Evolutionary conservation across 2,888 invertebrate species (phyloP).

Genomic region (Heteropelma amictum): DNA sequence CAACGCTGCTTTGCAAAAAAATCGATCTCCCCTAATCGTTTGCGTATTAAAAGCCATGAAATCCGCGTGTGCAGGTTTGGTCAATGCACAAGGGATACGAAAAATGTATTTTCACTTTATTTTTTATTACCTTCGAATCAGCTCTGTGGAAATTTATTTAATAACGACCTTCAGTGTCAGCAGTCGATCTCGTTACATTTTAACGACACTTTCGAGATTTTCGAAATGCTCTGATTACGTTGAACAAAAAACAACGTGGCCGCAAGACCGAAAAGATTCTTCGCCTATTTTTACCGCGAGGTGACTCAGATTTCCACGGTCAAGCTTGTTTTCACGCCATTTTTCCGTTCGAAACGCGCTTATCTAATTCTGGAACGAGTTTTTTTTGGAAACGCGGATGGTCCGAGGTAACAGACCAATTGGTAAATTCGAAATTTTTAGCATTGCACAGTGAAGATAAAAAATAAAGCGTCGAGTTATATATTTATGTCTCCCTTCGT

Average conservation of each 20-base stretch:
- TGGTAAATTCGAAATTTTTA: too few species aligned
- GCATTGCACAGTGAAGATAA: too few species aligned
- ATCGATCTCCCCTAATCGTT: background rate
- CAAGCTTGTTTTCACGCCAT: slow-evolving; percentile 26
- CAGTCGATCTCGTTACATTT: background rate
- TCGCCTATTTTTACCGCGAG: slow-evolving; percentile 32
- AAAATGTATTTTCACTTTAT: background rate
- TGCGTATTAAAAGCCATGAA: too few species aligned
- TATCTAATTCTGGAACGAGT: slow-evolving; percentile 45
- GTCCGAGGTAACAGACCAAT: too few species aligned
- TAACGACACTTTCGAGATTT: background rate
- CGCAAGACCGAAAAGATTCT: slow-evolving; percentile 20
- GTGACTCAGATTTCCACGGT: slow-evolving; percentile 46
- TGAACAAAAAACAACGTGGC: slow-evolving; percentile 15
- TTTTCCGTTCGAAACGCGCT: slow-evolving; percentile 33
- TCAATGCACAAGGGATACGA: background rate
- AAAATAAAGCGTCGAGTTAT: background rate
- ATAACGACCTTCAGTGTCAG: background rate
- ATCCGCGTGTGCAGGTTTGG: too few species aligned
- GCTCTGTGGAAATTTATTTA: background rate
- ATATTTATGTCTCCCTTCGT: background rate
- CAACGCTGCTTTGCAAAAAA: background rate
- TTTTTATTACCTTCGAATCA: background rate
- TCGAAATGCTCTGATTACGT: background rate
- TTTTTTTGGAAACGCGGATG: too few species aligned